Evolutionary conservation across 2,888 invertebrate genomes (phyloP), one percentile per base, ranked within the genome.

Genomic region (Dione juno): DNA sequence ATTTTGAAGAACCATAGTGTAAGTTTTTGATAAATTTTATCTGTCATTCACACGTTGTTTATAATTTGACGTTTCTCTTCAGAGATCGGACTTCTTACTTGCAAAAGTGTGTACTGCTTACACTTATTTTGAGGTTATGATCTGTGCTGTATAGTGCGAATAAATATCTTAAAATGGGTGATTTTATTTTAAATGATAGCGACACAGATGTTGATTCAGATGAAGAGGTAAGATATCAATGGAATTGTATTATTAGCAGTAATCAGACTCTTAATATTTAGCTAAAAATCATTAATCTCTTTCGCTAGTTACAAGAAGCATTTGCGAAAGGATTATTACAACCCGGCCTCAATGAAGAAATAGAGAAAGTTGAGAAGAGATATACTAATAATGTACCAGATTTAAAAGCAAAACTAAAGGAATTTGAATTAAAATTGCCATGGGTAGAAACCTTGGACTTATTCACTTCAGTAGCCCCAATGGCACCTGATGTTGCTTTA

Each of bases 381-480:
- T 93, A 91, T 79, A 94, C 94, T 5, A 98, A 98, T 84, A 96
- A 97, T 90, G 94, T 96, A 69, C 96, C 82, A 65, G 96, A 95
- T 68, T 85, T 98, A 73, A 95, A 96, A 80, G 89, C 94, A 48
- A 97, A 97, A 86, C 82, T 96, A 19, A 93, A 95, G 68, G 96
- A 96, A 80, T 94, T 98, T 11, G 94, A 95, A 79, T 84, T 96
- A 53, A 94, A 96, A 67, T 86, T 98, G 66, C 95, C 96, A 77
- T 99, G 99, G 99, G 82, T 97, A 1, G 98, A 99, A 88, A 94
- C 95, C 13, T 87, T 99, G 69, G 98, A 98, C 81, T 93, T 97
- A 79, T 92, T 96, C 0, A 97, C 96, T 76, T 92, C 94, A 21
- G 94, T 96, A 28, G 97, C 98, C 0, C 96, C 97, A 0, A 83